Percentiles rank a stretch among this genome's conserved stretches.
These are phyloP conservation scores for Peromyscus californicus DNA, from an alignment of 2,113 vertebrate species.

Conservation along the genomic window DNA sequence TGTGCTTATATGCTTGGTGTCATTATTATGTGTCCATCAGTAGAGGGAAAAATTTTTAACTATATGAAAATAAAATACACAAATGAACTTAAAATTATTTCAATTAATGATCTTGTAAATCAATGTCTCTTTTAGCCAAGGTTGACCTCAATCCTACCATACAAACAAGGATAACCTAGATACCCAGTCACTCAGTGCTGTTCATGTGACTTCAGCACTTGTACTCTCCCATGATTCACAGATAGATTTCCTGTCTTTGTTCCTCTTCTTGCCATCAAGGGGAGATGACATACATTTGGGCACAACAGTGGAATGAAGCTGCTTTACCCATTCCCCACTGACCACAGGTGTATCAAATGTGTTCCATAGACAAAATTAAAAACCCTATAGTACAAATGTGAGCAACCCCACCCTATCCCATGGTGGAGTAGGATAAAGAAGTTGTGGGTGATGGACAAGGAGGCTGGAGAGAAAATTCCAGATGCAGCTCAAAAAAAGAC, in stretches of 20 bases:
- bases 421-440: not conserved
- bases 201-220: no score
- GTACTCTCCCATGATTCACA: no score
- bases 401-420: not conserved
- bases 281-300: not conserved
- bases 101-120: no score
- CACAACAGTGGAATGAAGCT: not conserved
- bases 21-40: not conserved
- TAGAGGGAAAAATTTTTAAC: not conserved
- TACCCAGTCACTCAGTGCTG: no score
- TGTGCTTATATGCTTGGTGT: not conserved
- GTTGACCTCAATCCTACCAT: not conserved
- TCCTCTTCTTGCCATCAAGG: not conserved
- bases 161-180: not conserved
- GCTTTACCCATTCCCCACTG: not conserved
- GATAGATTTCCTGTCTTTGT: not conserved
- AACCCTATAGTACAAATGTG: not conserved
- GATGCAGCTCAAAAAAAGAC: not conserved
- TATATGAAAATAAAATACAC: constrained; percentile 22
- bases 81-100: constrained; percentile 21
- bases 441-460: not conserved
- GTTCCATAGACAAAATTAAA: not conserved
- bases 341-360: not conserved
- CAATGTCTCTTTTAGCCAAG: no score
- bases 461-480: not conserved